A percentile compares a stretch with the other conserved stretches of the same genome.
phyloP scores from a whole-genome alignment of 2,113 vertebrate species.

The Carassius auratus region DNA sequence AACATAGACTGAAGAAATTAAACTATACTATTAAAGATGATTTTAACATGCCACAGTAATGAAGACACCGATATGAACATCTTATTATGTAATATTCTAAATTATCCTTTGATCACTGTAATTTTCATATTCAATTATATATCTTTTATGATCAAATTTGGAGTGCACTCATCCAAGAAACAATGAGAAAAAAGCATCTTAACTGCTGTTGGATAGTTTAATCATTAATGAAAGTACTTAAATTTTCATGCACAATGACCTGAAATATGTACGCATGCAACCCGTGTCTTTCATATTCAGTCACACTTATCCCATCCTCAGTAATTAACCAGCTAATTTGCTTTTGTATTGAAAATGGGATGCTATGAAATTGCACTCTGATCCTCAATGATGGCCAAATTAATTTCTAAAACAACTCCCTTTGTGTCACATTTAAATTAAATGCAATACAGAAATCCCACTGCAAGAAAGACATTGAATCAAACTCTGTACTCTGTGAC shows the following conservation, averaged over 20 bases:
- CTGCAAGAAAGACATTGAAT: conserved; percentile 14
- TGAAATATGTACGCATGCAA: conserved; percentile 1
- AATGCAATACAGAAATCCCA: conserved; percentile 23
- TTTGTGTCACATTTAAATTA: conserved; percentile 39
- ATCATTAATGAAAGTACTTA: conserved; percentile 5
- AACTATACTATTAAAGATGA: conserved; percentile 5
- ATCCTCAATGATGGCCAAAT: conserved; percentile 44
- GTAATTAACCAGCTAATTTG: conserved; percentile 45
- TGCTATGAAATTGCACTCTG: conserved; percentile 3
- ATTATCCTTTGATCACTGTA: not conserved
- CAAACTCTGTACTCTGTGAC: conserved; percentile 20
- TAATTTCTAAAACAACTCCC: conserved; percentile 34
- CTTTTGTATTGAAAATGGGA: conserved; percentile 35
- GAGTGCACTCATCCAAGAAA: not conserved
- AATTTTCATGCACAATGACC: not conserved
- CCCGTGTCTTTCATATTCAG: conserved; percentile 13
- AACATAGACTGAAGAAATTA: not conserved
- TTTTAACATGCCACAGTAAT: conserved; percentile 12
- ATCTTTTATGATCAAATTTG: not conserved
- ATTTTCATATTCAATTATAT: conserved; percentile 15
- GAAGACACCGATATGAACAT: not conserved
- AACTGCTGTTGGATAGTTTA: not conserved
- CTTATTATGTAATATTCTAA: conserved; percentile 12
- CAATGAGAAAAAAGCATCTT: not conserved
- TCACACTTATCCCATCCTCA: conserved; percentile 6